Evolutionary conservation across 1,140 invertebrate species (phyloP), one percentile per base, ranked within the genome.

Genomic region (Caerostris darwini): DNA sequence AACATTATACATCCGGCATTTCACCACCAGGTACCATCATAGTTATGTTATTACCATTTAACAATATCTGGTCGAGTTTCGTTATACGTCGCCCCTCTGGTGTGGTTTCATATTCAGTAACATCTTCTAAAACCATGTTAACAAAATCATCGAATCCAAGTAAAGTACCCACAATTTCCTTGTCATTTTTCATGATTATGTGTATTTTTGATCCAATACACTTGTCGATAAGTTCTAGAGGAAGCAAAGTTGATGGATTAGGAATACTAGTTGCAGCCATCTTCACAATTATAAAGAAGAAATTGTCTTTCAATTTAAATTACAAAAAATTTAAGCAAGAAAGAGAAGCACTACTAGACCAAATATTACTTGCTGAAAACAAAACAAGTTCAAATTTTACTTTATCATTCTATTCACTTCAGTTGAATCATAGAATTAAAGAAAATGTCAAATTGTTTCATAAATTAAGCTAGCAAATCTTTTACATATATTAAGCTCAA

Each of bases 151-250:
- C 99, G 96, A 99, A 99, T 8, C 99, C 99, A 94, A 99, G 96
- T 34, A 99, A 96, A 0, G 99, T 99, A 92, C 99, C 99, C 14
- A 99, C 99, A 95, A 99, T 99, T 97, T 99, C 99, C 96, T 99
- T 99, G 95, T 99, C 99, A 96, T 99, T 99, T 96, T 99, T 99
- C 99, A 99, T 99, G 69, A 99, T 99, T 54, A 99, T 99, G 95
- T 99, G 99, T 95, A 99, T 99, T 94, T 98, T 97, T 0, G 99
- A 99, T 34, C 99, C 99, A 96, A 99, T 99, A 96, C 99, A 99
- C 97, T 99, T 99, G 96, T 99, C 99, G n/a, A 99, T 99, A 94
- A 99, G 96, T 96, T 99, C 99, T 98, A 98, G 95, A 82, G 97
- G 97, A 93, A 98, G 96, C 58, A 98, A 95, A 14, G 97, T 98